Percentiles rank a stretch among this genome's conserved stretches.
Evolutionary conservation across 37 sponge, comb jelly and placozoan genomes (phyloP).

Genomic region (Hormiphora californensis): DNA sequence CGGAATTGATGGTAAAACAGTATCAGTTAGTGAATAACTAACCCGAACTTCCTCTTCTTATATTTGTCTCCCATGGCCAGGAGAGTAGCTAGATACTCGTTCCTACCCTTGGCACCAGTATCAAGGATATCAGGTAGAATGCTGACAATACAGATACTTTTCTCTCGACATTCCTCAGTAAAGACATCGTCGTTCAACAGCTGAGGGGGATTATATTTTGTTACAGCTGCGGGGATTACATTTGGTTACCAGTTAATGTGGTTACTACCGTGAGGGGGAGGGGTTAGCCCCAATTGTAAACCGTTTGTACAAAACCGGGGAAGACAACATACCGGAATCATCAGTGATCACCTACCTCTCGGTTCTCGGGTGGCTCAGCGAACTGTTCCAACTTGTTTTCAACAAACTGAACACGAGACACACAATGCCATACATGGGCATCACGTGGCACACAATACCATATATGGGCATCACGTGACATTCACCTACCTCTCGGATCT

Average conservation of each 20-base stretch:
- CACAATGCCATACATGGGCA: no score
- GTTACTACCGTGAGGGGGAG: no score
- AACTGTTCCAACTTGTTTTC: constrained; percentile 60
- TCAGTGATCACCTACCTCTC: constrained; percentile 61
- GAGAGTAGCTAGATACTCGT: constrained; percentile 62
- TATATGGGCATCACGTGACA: no score
- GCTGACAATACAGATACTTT: constrained; percentile 77
- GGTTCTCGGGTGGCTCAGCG: constrained; percentile 76
- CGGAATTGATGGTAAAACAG: neutral
- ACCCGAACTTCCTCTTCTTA: constrained; percentile 85
- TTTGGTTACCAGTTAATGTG: no score
- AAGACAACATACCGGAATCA: no score
- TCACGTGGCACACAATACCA: no score
- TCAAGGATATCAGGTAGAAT: constrained; percentile 98
- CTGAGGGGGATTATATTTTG: neutral
- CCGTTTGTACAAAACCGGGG: no score
- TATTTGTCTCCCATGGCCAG: constrained; percentile 68
- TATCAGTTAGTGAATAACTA: neutral
- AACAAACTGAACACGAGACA: constrained; percentile 76
- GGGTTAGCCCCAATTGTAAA: no score
- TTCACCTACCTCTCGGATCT: constrained; percentile 90
- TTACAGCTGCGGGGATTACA: neutral
- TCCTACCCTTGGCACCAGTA: constrained; percentile 71
- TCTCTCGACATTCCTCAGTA: constrained; percentile 70
- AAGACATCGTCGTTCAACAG: constrained; percentile 68